Conservation (phyloP, 2,797 vertebrate genomes). For the Streptopelia turtur region DNA sequence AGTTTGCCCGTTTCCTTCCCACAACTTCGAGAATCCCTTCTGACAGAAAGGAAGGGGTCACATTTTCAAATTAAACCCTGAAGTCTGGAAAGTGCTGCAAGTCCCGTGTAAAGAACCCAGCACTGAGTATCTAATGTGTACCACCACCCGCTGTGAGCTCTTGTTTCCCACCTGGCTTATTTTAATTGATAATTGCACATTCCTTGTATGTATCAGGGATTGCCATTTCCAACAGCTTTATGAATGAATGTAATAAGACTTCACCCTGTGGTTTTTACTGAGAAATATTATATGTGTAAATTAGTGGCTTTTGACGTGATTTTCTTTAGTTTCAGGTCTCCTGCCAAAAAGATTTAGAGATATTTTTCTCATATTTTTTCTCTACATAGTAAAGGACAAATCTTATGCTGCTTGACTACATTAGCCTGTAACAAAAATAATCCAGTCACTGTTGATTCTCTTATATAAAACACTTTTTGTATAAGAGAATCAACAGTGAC, state of each 20-base stretch:
- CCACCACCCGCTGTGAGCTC: not conserved
- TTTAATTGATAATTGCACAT: not conserved
- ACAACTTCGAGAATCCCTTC: not conserved
- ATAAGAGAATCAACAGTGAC: no score
- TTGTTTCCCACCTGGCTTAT: not conserved
- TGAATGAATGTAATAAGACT: slow-evolving; percentile 25
- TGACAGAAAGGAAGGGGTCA: not conserved
- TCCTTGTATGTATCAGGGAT: not conserved
- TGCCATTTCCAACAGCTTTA: slow-evolving; percentile 35
- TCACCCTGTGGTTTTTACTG: not conserved
- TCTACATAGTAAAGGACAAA: not conserved
- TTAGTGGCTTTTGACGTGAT: slow-evolving; percentile 33
- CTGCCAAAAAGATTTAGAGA: slow-evolving; percentile 17
- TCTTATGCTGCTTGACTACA: not conserved
- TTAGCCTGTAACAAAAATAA: slow-evolving; percentile 54
- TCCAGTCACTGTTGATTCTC: not conserved
- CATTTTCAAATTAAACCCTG: not conserved
- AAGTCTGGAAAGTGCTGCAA: not conserved
- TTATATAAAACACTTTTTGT: slow-evolving; percentile 37
- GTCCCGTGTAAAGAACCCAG: not conserved
- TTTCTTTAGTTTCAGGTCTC: slow-evolving; percentile 24
- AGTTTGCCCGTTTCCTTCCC: not conserved
- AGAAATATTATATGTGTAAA: slow-evolving; percentile 21
- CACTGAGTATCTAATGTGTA: not conserved
- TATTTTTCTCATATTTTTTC: not conserved